phyloP scores from a whole-genome alignment of 2,797 vertebrate species.

The Mycteria americana region DNA sequence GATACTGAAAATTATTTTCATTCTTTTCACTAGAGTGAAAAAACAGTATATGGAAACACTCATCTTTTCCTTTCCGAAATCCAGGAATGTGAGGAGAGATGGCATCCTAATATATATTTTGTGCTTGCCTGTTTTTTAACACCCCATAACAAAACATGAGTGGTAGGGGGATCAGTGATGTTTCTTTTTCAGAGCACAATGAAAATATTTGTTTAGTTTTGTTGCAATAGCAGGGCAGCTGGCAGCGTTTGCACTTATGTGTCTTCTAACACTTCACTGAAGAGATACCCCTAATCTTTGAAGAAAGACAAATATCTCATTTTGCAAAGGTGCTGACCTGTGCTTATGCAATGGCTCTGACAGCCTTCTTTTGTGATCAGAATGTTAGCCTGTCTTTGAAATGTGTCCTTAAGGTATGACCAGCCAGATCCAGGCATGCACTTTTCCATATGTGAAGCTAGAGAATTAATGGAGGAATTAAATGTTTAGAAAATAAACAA shows the following conservation, averaged over 20 bases:
- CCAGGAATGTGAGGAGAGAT: background rate
- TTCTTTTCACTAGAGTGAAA: conserved; percentile 13
- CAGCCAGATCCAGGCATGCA: background rate
- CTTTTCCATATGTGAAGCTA: background rate
- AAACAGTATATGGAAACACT: conserved; percentile 15
- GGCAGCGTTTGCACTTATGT: background rate
- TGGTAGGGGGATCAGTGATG: background rate
- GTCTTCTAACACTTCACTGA: background rate
- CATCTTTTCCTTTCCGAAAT: conserved; percentile 20
- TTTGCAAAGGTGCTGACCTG: background rate
- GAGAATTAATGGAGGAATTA: background rate
- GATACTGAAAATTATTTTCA: conserved; percentile 33
- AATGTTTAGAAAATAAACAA: background rate
- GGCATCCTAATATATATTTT: background rate
- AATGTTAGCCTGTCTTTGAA: background rate
- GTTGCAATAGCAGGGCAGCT: background rate
- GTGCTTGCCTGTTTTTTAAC: background rate
- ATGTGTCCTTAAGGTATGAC: background rate
- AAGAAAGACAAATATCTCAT: background rate
- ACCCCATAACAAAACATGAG: background rate
- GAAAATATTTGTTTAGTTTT: conserved; percentile 25
- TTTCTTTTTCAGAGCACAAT: background rate
- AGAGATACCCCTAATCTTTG: background rate
- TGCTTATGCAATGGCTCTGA: background rate
- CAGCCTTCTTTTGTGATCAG: background rate